A percentile compares a stretch with the other conserved stretches of the same genome.
phyloP scores from a whole-genome alignment of 2,113 vertebrate genomes.

The Archocentrus centrarchus region DNA sequence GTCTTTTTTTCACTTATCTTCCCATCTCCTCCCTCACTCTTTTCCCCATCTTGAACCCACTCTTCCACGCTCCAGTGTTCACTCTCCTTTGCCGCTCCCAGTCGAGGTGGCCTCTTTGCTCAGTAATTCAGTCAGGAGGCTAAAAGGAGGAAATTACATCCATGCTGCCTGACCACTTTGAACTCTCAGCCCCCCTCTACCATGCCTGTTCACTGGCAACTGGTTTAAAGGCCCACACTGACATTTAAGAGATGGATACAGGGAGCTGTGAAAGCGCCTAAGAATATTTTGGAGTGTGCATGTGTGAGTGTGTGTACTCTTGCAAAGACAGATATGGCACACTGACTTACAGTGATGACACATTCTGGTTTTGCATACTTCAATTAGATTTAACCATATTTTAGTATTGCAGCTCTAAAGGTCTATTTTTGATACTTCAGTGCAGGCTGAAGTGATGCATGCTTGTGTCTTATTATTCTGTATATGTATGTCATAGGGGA shows the following conservation, averaged over 20 bases:
- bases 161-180: conserved; percentile 63
- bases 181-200: conserved; percentile 35
- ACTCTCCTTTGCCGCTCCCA: conserved; percentile 32
- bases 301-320: background rate
- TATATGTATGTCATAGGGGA: background rate
- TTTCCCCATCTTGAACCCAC: background rate
- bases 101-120: conserved; percentile 54
- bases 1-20: conserved; percentile 46
- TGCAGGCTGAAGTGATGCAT: background rate
- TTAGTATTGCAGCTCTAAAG: background rate
- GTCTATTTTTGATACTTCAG: background rate
- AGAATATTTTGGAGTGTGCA: conserved; percentile 18
- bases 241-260: conserved; percentile 69
- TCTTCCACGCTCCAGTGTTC: conserved; percentile 3
- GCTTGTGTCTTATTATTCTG: background rate
- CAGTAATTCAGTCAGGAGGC: conserved; percentile 65
- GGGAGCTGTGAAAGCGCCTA: conserved; percentile 38
- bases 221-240: conserved; percentile 59
- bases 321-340: conserved; percentile 19
- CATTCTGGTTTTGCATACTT: background rate
- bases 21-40: conserved; percentile 10
- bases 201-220: conserved; percentile 46
- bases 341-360: background rate
- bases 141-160: conserved; percentile 71
- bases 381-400: background rate